Conservation (phyloP, 2,113 vertebrate species). For the Acanthisitta chloris region DNA sequence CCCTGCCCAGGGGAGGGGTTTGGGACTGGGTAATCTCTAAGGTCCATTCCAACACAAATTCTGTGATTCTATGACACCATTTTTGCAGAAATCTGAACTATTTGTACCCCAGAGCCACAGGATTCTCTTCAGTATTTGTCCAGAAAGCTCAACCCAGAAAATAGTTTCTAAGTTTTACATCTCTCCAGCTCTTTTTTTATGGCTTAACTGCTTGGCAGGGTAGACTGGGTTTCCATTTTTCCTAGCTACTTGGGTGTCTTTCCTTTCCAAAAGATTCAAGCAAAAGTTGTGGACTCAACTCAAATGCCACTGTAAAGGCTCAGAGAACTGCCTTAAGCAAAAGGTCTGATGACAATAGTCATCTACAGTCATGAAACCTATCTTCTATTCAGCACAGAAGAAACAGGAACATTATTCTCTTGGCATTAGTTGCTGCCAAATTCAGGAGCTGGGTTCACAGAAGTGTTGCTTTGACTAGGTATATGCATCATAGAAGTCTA, state of each 20-base stretch:
- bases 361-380: not conserved
- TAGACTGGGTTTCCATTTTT: not conserved
- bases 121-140: not conserved
- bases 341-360: not conserved
- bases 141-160: not conserved
- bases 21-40: too few species aligned
- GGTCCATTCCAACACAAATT: too few species aligned
- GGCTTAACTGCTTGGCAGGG: not conserved
- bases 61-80: not conserved
- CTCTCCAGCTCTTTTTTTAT: not conserved
- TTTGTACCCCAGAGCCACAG: not conserved
- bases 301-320: not conserved
- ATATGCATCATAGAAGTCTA: not conserved
- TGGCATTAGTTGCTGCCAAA: not conserved
- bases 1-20: too few species aligned
- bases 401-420: not conserved
- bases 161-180: not conserved
- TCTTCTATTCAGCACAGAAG: not conserved
- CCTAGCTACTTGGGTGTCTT: not conserved
- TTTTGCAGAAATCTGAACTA: not conserved
- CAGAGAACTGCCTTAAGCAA: not conserved
- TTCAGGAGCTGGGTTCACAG: not conserved
- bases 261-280: not conserved
- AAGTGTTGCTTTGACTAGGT: not conserved
- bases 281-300: not conserved